A percentile compares a stretch with the other conserved stretches of the same genome.
These are phyloP conservation scores for Pseudachorutes palmiensis DNA, from an alignment of 1,140 invertebrate species.

Conservation along the genomic window DNA sequence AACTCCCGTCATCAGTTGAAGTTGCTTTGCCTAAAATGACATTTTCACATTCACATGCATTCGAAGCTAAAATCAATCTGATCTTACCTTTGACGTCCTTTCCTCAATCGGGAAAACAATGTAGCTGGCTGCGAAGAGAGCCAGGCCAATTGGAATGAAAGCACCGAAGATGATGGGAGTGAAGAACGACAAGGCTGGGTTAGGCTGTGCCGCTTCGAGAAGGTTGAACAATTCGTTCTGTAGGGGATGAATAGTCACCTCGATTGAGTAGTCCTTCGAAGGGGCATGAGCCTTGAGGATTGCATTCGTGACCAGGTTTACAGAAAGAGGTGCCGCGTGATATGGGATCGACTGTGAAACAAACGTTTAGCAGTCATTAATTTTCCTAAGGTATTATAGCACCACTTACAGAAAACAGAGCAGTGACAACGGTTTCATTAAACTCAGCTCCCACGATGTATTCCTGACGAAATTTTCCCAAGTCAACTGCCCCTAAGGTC, in stretches of 20 bases:
- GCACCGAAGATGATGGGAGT: constrained; percentile 32
- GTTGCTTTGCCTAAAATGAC: constrained; percentile 50
- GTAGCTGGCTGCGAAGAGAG: constrained; percentile 63
- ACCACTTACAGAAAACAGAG: constrained; percentile 49
- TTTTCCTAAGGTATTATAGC: too few species aligned
- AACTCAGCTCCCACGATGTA: constrained; percentile 34
- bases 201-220: constrained; percentile 26
- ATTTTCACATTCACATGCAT: neutral
- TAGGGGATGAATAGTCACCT: constrained; percentile 56
- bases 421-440: neutral
- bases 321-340: constrained; percentile 56
- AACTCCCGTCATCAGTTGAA: constrained; percentile 68
- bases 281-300: constrained; percentile 42
- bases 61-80: neutral
- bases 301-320: constrained; percentile 52
- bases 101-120: constrained; percentile 61
- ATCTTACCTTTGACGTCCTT: constrained; percentile 42
- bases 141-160: constrained; percentile 41
- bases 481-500: neutral
- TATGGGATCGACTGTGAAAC: constrained; percentile 51
- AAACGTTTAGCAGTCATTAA: too few species aligned
- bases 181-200: neutral
- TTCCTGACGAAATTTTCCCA: constrained; percentile 20
- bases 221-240: constrained; percentile 41
- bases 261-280: constrained; percentile 48